Evolutionary conservation across 2,797 vertebrate species (phyloP).

Genomic region (Mormyrus hasselquistii): DNA sequence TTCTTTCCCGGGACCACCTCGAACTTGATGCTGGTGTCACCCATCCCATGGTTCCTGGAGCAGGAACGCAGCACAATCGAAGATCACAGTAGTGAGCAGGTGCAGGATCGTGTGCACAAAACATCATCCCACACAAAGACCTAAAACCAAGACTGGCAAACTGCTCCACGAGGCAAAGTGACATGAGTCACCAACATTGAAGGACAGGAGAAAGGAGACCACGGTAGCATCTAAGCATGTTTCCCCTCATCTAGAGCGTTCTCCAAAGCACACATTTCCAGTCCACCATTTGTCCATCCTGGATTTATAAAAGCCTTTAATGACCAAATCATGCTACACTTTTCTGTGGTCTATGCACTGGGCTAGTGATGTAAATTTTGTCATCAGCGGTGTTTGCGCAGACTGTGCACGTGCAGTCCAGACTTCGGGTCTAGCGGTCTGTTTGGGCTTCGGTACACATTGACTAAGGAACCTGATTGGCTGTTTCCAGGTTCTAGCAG

Average conservation of each 20-base stretch:
- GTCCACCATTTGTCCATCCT: background rate
- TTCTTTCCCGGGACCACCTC: conserved; percentile 99
- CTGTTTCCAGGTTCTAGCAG: background rate
- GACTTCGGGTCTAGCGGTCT: background rate
- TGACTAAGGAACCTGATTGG: background rate
- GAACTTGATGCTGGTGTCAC: conserved; percentile 97
- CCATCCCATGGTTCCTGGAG: conserved; percentile 97
- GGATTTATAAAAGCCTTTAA: background rate
- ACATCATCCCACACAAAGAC: background rate
- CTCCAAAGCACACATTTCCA: background rate
- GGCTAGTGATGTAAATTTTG: background rate
- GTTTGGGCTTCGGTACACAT: background rate
- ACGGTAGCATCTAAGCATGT: background rate
- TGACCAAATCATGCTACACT: background rate
- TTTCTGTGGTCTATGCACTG: background rate
- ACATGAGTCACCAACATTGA: background rate
- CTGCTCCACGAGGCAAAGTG: background rate
- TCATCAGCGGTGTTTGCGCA: background rate
- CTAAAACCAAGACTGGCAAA: background rate
- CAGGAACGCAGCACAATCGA: conserved; percentile 20
- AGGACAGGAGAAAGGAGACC: background rate
- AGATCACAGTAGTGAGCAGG: background rate
- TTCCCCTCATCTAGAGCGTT: background rate
- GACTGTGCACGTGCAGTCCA: background rate
- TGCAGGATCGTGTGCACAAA: background rate